phyloP scores from a whole-genome alignment of 2,113 vertebrate genomes.

The Labrus mixtus region DNA sequence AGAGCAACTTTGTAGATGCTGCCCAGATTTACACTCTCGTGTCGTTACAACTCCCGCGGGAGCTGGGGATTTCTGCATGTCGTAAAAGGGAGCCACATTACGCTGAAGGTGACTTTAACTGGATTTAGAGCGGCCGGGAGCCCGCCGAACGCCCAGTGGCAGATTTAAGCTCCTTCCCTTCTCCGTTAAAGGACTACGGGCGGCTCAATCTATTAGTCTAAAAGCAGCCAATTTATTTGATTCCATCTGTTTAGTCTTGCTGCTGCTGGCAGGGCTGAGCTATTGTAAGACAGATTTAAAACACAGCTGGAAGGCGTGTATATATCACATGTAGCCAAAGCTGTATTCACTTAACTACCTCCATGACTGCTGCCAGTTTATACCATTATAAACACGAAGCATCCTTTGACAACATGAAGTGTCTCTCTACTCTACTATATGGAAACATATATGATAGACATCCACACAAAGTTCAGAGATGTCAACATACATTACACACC shows the following conservation, averaged over 20 bases:
- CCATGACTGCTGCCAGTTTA: conserved; percentile 50
- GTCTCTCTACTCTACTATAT: not conserved
- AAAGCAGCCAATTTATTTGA: conserved; percentile 84
- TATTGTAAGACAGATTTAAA: conserved; percentile 82
- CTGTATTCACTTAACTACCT: conserved; percentile 50
- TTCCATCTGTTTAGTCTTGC: conserved; percentile 84
- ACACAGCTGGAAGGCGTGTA: conserved; percentile 78
- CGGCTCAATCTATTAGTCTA: conserved; percentile 84
- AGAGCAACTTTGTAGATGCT: conserved; percentile 75
- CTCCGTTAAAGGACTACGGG: conserved; percentile 76
- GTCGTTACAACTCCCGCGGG: conserved; percentile 78
- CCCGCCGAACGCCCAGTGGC: conserved; percentile 70
- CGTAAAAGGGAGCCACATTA: conserved; percentile 83
- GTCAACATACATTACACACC: not conserved
- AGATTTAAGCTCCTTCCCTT: conserved; percentile 80
- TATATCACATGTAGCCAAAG: conserved; percentile 58
- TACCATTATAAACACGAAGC: conserved; percentile 37
- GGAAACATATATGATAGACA: not conserved
- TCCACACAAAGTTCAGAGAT: not conserved
- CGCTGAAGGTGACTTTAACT: conserved; percentile 87
- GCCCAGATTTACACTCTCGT: conserved; percentile 81
- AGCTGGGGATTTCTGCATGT: conserved; percentile 80
- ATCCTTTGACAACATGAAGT: conserved; percentile 11
- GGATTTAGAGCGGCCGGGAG: conserved; percentile 80
- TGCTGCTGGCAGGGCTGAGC: conserved; percentile 70